Percentiles rank a stretch among this genome's conserved stretches.
Evolutionary conservation across 2,888 invertebrate species (phyloP).

Genomic region (Acrobasis suavella): DNA sequence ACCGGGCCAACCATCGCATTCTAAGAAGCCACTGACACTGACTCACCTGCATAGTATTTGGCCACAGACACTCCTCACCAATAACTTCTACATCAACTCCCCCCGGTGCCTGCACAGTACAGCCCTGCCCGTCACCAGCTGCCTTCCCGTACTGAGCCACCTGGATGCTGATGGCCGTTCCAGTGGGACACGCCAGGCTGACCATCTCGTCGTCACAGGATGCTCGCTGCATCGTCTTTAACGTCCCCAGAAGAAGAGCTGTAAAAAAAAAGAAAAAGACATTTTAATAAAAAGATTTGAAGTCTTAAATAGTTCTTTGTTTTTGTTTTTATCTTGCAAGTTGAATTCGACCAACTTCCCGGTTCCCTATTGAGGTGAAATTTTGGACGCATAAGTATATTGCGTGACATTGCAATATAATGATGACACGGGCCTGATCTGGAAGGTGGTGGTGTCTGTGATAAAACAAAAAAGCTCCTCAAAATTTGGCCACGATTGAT

Average conservation of each 20-base stretch:
- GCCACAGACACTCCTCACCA: slow-evolving; percentile 76
- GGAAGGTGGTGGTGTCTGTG: no score
- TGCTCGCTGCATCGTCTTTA: slow-evolving; percentile 92
- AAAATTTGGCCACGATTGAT: no score
- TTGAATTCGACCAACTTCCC: no score
- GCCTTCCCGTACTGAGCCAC: slow-evolving; percentile 92
- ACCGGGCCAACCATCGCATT: no score
- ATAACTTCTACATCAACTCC: slow-evolving; percentile 51
- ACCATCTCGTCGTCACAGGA: slow-evolving; percentile 95
- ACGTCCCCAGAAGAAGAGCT: slow-evolving; percentile 94
- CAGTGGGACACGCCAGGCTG: slow-evolving; percentile 92
- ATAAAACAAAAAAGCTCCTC: no score
- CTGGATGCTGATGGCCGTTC: slow-evolving; percentile 95
- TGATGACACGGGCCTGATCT: no score
- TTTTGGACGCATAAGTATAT: no score
- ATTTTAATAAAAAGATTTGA: background rate
- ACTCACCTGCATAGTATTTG: slow-evolving; percentile 39
- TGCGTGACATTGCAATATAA: no score
- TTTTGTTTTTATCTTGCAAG: no score
- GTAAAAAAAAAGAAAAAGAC: slow-evolving; percentile 38
- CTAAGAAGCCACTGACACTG: background rate
- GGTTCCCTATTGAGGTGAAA: no score
- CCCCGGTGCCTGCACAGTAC: slow-evolving; percentile 48
- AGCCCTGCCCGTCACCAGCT: slow-evolving; percentile 59
- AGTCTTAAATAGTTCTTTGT: no score